These are phyloP conservation scores for Artibeus lituratus DNA, from an alignment of 2,797 vertebrate genomes.

Conservation along the genomic window DNA sequence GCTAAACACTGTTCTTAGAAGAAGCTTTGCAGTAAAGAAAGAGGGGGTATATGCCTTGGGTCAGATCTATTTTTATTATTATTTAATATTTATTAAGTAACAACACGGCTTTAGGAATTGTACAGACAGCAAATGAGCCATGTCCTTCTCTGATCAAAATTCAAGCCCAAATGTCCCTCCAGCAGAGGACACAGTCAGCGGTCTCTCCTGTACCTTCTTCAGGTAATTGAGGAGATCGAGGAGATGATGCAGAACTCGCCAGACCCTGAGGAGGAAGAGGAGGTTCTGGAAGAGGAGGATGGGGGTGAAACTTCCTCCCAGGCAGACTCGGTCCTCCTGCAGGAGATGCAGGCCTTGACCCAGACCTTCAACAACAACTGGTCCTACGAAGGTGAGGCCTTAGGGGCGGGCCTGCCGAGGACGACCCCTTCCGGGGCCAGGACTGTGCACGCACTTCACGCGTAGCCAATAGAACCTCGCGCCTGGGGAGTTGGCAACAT, in stretches of 20 bases:
- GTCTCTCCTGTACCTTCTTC: constrained; percentile 2
- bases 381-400: constrained; percentile 89
- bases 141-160: not conserved
- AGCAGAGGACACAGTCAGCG: not conserved
- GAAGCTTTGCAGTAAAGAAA: constrained; percentile 32
- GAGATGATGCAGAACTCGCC: constrained; percentile 98
- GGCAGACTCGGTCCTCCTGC: constrained; percentile 88
- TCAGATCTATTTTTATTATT: constrained; percentile 51
- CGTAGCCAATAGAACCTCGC: not conserved
- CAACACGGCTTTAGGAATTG: not conserved
- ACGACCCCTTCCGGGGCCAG: not conserved
- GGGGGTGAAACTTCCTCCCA: constrained; percentile 85
- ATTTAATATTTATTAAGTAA: constrained; percentile 43
- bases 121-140: not conserved
- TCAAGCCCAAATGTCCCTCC: not conserved
- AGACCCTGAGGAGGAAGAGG: constrained; percentile 91
- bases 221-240: constrained; percentile 96
- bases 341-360: constrained; percentile 91
- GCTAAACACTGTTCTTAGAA: constrained; percentile 65
- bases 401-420: accelerated
- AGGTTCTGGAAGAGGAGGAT: constrained; percentile 90
- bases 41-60: not conserved
- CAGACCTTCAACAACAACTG: constrained; percentile 93
- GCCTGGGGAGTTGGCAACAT: not conserved
- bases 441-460: not conserved